Conservation (phyloP, 2,797 vertebrate genomes). For the Myoxocephalus aenaeus region DNA sequence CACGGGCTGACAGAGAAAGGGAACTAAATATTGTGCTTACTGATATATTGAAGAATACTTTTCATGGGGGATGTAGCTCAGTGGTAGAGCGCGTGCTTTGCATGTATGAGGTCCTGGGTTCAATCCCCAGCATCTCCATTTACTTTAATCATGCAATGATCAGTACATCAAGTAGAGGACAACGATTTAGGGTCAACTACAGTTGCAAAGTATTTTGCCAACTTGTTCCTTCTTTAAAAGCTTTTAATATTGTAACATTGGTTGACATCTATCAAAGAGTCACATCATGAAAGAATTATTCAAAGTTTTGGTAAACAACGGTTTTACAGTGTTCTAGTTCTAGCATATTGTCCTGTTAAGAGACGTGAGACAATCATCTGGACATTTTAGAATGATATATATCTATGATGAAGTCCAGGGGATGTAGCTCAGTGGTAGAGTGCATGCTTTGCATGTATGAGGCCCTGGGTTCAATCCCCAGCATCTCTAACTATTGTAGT, state of each 20-base stretch:
- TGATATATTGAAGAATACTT: background rate
- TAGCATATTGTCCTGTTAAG: background rate
- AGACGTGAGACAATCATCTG: background rate
- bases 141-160: background rate
- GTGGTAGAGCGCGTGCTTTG: constrained; percentile 36
- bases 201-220: too few species aligned
- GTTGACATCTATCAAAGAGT: background rate
- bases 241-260: too few species aligned
- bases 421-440: constrained; percentile 49
- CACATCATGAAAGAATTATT: background rate
- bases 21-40: background rate
- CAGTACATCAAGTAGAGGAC: background rate
- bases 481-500: background rate
- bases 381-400: accelerated
- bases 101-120: constrained; percentile 35
- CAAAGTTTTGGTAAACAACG: background rate
- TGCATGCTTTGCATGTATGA: constrained; percentile 25
- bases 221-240: background rate
- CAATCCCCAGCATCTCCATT: constrained; percentile 18
- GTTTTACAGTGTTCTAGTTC: background rate
- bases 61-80: constrained; percentile 32
- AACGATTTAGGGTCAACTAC: too few species aligned
- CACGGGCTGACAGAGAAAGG: background rate
- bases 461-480: constrained; percentile 29
- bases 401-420: background rate